Conservation (phyloP, 2,888 invertebrate genomes). For the Chrysolina oricalcia region DNA sequence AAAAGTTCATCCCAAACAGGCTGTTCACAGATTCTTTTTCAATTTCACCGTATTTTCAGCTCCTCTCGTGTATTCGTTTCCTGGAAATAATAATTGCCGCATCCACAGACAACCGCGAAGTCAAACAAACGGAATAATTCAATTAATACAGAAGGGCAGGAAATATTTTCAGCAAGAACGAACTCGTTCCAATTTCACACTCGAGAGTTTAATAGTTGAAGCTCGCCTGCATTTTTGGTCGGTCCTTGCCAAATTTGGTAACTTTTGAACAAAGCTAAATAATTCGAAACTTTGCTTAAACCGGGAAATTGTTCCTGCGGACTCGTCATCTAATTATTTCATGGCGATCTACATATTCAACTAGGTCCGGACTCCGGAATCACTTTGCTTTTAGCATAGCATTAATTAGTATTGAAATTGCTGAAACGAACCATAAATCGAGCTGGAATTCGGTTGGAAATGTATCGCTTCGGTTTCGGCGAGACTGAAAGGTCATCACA, state of each 20-base stretch:
- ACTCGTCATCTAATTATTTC: conserved; percentile 15
- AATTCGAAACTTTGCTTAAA: conserved; percentile 1
- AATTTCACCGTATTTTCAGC: too few relatives aligned
- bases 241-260: conserved; percentile 14
- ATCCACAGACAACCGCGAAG: background rate
- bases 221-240: background rate
- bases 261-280: background rate
- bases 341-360: conserved; percentile 16
- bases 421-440: background rate
- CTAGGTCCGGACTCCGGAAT: conserved; percentile 15
- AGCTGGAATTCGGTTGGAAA: background rate
- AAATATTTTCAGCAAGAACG: background rate
- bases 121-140: conserved; percentile 1
- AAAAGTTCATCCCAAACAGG: too few relatives aligned
- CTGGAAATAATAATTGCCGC: background rate
- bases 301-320: conserved; percentile 5
- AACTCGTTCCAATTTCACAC: background rate
- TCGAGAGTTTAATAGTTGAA: conserved; percentile 5
- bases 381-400: conserved; percentile 9
- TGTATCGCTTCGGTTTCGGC: background rate
- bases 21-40: too few relatives aligned
- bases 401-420: conserved; percentile 20
- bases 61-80: background rate
- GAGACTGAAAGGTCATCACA: too few relatives aligned
- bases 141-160: background rate